Evolutionary conservation across 2,888 invertebrate species (phyloP).

Genomic region (Horisme vitalbata): DNA sequence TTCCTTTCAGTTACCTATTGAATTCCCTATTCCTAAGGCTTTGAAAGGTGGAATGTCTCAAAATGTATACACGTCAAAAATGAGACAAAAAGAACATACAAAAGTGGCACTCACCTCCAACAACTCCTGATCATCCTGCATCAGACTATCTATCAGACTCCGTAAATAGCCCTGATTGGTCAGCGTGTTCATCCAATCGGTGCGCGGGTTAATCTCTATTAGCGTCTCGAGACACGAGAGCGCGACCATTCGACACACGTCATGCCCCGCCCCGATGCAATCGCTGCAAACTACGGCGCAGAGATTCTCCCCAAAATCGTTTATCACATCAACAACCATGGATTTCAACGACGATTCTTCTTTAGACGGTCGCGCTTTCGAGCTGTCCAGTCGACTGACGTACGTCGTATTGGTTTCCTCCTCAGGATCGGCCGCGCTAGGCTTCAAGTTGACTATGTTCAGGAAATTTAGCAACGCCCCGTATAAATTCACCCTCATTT

Average conservation of each 20-base stretch:
- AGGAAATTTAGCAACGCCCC: slow-evolving; percentile 91
- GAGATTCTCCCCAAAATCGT: slow-evolving; percentile 90
- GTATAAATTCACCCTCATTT: slow-evolving; percentile 93
- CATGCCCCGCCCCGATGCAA: slow-evolving; percentile 91
- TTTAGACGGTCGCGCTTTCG: slow-evolving; percentile 54
- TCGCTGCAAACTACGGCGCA: slow-evolving; percentile 92
- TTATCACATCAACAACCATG: slow-evolving; percentile 78
- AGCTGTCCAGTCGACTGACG: slow-evolving; percentile 86
- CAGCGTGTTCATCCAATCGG: slow-evolving; percentile 75
- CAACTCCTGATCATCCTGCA: slow-evolving; percentile 88
- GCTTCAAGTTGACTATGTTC: slow-evolving; percentile 86
- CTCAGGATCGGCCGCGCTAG: slow-evolving; percentile 61
- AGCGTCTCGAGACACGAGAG: slow-evolving; percentile 91
- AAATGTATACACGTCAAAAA: no score
- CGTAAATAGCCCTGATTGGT: slow-evolving; percentile 87
- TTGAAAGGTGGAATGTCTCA: no score
- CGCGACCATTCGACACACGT: slow-evolving; percentile 94
- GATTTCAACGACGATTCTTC: slow-evolving; percentile 67
- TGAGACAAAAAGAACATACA: no score
- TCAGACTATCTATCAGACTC: slow-evolving; percentile 90
- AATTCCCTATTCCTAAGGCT: no score
- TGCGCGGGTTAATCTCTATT: slow-evolving; percentile 88
- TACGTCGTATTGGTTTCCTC: slow-evolving; percentile 77
- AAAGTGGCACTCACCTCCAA: slow-evolving; percentile 75
- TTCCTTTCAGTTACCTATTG: no score